phyloP scores from a whole-genome alignment of 2,113 vertebrate genomes.

The Grammomys dolichurus region DNA sequence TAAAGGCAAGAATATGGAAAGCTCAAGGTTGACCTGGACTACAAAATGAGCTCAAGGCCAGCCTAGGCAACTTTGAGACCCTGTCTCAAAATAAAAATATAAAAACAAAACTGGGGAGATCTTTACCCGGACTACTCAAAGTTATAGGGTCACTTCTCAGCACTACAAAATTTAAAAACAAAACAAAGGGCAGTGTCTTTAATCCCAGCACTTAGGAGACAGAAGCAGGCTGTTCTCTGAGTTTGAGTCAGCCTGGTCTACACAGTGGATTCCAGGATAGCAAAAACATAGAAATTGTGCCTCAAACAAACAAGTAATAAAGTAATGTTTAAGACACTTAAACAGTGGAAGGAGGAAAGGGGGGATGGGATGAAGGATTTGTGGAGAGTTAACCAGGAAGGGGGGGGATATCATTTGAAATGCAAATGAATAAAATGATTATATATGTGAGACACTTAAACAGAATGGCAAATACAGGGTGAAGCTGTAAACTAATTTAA shows the following conservation, averaged over 20 bases:
- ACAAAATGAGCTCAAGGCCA: not conserved
- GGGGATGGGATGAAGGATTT: no score
- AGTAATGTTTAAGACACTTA: not conserved
- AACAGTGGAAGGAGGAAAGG: no score
- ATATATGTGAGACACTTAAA: not conserved
- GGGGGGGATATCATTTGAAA: no score
- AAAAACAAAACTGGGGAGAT: not conserved
- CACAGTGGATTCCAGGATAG: not conserved
- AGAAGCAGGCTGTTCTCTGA: no score
- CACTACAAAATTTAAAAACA: not conserved
- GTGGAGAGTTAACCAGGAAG: no score
- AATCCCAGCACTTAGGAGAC: not conserved
- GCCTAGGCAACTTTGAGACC: not conserved
- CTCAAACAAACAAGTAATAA: not conserved
- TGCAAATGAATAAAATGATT: not conserved
- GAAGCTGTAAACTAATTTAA: not conserved
- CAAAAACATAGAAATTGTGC: not conserved
- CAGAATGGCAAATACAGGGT: slow-evolving; percentile 26
- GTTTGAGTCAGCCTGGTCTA: not conserved
- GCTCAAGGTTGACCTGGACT: not conserved
- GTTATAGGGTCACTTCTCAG: not conserved
- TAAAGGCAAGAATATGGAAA: not conserved
- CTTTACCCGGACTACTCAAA: not conserved
- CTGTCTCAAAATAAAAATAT: not conserved
- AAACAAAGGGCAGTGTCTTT: not conserved